Base-by-base conservation (phyloP, 2,888 invertebrate species). In the Cyclophora punctaria region DNA sequence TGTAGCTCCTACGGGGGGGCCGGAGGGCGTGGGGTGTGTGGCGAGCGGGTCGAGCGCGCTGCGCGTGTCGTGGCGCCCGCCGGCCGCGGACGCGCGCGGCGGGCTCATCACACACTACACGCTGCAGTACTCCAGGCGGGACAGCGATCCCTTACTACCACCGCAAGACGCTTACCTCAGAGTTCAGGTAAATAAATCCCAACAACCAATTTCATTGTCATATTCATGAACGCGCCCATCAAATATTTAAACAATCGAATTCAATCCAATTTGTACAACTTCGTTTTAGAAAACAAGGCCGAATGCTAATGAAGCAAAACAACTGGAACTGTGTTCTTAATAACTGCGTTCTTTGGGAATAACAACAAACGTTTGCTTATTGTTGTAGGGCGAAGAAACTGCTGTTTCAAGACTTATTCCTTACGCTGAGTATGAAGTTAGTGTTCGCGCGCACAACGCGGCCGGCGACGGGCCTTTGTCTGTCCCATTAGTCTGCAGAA, bases 401-500 rank as follows among this genome's bases (percentile, higher is more conserved):
- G 94, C 93, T 66, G 86, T 96, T 54, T 94, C 94, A 60, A 93
- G 94, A 4, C 80, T 97, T 54, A 92, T 93, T 62, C 93, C 95
- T 62, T 95, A 92, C 71, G 94, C 96, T 34, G 96, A 96, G 82
- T 97, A 97, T 78, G 96, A 95, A 58, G 91, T 97, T 58, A 91
- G 95, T 69, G 94, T 96, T 3, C 82, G 95, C 65, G 96, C 96
- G 5, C 96, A 93, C 73, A 97, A 96, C 3, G 92, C 93, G 35
- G 95, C 94, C 3, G 97, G 97, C 0, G 96, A 96, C 68, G 97
- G 97, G 0, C 91, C 94, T 20, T 85, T 94, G 55, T 94, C 95
- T 63, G 83, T 90, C 41, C 91, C 95, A 7, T 90, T 95, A 68
- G 92, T 92, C 72, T 95, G 96, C 78, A 91, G 91, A 58, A 97